These are phyloP conservation scores for Anoplius nigerrimus DNA, from an alignment of 2,888 invertebrate species.

Conservation along the genomic window DNA sequence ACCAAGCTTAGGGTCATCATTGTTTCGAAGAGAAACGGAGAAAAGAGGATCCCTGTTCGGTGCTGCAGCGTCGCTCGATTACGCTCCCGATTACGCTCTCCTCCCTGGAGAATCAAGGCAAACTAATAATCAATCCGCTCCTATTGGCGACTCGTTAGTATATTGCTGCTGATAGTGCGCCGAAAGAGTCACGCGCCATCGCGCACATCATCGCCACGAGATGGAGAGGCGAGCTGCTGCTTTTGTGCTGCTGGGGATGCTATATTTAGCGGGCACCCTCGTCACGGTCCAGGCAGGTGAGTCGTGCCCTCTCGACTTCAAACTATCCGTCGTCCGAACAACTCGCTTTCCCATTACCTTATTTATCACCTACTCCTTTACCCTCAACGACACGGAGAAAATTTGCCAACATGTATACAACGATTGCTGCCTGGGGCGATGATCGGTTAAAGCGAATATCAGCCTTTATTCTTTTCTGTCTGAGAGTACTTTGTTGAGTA, in stretches of 20 bases:
- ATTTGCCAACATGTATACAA: not conserved
- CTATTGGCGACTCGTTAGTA: conserved; percentile 37
- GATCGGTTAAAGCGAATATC: too few relatives aligned
- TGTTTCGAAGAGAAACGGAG: too few relatives aligned
- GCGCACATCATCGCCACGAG: conserved; percentile 61
- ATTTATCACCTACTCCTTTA: not conserved
- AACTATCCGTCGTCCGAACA: conserved; percentile 28
- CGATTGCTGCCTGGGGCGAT: too few relatives aligned
- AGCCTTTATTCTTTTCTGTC: too few relatives aligned
- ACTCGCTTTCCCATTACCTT: conserved; percentile 16
- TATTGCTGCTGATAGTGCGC: conserved; percentile 39
- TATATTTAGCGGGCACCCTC: conserved; percentile 72
- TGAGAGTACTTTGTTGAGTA: too few relatives aligned
- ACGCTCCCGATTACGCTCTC: too few relatives aligned
- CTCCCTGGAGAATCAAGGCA: too few relatives aligned
- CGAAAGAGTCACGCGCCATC: conserved; percentile 56
- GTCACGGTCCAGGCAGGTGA: conserved; percentile 71
- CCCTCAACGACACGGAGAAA: not conserved
- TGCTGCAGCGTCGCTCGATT: too few relatives aligned
- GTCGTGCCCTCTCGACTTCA: conserved; percentile 48
- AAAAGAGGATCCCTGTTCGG: too few relatives aligned
- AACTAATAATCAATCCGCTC: too few relatives aligned
- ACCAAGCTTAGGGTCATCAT: too few relatives aligned
- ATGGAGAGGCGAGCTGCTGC: conserved; percentile 69
- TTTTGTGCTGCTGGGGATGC: conserved; percentile 68